Conservation (phyloP, 2,113 vertebrate species). For the Formicarius rufipectus region DNA sequence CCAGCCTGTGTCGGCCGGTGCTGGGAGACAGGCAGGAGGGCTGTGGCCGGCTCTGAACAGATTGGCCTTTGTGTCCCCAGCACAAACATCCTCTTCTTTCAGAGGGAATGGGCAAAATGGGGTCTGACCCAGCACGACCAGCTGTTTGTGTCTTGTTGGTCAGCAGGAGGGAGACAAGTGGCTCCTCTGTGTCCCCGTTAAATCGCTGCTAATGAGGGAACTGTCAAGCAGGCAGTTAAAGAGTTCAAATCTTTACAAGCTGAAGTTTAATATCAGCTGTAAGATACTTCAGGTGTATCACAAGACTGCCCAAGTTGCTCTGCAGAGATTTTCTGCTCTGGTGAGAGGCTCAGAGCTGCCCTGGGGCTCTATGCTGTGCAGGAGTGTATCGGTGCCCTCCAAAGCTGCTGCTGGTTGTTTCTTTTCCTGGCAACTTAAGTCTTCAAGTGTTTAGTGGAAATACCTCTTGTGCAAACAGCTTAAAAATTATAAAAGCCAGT, state of each 20-base stretch:
- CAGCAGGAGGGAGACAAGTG: conserved; percentile 1
- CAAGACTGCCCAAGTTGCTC: neutral
- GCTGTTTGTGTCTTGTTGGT: neutral
- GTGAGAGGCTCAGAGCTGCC: neutral
- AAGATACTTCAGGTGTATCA: conserved; percentile 5
- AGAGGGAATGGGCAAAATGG: neutral
- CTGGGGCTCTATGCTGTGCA: neutral
- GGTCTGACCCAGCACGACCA: neutral
- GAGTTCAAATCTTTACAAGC: neutral
- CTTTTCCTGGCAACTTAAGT: neutral
- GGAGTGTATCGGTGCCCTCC: neutral
- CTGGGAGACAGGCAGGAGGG: neutral
- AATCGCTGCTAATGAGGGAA: neutral
- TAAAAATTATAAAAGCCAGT: neutral
- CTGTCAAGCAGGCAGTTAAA: neutral
- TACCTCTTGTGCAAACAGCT: neutral
- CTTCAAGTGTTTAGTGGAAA: neutral
- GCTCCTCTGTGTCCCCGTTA: neutral
- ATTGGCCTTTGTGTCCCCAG: conserved; percentile 9
- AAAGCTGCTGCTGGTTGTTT: neutral
- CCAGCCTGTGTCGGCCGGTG: neutral
- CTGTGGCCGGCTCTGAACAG: neutral
- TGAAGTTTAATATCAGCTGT: neutral
- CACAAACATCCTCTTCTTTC: conserved; percentile 49
- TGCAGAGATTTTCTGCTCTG: neutral